Evolutionary conservation across 2,888 invertebrate species (phyloP), one percentile per base, ranked within the genome.

Genomic region (Orgyia antiqua): DNA sequence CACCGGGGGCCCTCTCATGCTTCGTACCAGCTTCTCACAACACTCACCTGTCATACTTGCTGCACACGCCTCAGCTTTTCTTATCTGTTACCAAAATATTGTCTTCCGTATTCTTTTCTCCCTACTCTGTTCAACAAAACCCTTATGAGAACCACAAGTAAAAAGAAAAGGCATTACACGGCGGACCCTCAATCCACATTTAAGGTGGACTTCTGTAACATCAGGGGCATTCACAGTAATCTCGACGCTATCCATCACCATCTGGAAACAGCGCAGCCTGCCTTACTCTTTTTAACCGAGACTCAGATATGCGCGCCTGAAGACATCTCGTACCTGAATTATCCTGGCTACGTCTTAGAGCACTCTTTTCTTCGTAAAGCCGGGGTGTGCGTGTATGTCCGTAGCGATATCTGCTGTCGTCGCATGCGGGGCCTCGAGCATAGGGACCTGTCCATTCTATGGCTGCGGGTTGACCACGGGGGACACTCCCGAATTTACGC

Each of bases 401-500:
- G n/a, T 19, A n/a, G 19, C n/a, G 10, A 10, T 23, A 10, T 26
- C 15, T 15, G 26, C 15, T 13, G 26, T 26, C 26, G 15, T 15
- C 13, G 26, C n/a, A 13, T 13, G 4, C 13, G 13, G 7, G 13
- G 2, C 8, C 9, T 10, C 10, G 23, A 23, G 10, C 10, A 23
- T 10, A 8, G 23, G 3, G 23, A 23, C 23, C 23, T 23, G 23
- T 23, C 23, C 5, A 10, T 23, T 10, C 5, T 23, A 10, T 23
- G 10, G 23, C 4, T 23, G 10, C 23, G 23, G 10, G 23, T 26
- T 11, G 26, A 26, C 3, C 4, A 27, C 13, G 18, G 27, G 2
- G 27, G 18, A 7, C 12, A 10, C 11, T 12, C 28, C 13, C 20
- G 28, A 2, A 28, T 28, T 12, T 28, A 20, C 20, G 20, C 28